These are phyloP conservation scores for Cheilosia vulpina DNA, from an alignment of 2,888 invertebrate species.

Conservation along the genomic window DNA sequence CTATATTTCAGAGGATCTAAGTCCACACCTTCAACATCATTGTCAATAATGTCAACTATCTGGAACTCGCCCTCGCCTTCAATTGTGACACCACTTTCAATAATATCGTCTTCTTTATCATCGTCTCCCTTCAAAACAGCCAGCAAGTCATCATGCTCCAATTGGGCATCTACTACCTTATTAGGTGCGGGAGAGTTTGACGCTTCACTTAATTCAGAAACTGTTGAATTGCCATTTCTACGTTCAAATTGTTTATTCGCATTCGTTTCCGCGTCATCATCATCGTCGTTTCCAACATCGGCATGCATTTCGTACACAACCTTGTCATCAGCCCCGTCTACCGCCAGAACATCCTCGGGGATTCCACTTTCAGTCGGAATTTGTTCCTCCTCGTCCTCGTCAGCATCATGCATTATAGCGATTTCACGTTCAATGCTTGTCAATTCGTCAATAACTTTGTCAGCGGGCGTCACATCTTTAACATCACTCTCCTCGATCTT, in stretches of 20 bases:
- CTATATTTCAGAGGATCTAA: constrained; percentile 48
- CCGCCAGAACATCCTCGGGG: constrained; percentile 5
- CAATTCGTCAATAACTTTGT: constrained; percentile 78
- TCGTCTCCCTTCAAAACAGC: constrained; percentile 85
- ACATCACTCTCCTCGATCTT: neutral
- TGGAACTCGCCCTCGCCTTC: constrained; percentile 82
- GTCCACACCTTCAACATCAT: constrained; percentile 76
- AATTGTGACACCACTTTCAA: constrained; percentile 79
- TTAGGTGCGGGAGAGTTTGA: constrained; percentile 17
- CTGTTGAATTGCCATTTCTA: constrained; percentile 45
- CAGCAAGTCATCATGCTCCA: constrained; percentile 83
- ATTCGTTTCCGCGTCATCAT: neutral
- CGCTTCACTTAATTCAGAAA: constrained; percentile 33
- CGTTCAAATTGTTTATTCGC: constrained; percentile 16
- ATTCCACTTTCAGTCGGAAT: constrained; percentile 31
- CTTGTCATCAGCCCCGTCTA: constrained; percentile 24
- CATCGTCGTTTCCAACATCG: neutral
- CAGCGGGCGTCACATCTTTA: neutral
- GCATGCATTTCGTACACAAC: constrained; percentile 1
- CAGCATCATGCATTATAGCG: constrained; percentile 80
- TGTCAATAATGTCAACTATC: constrained; percentile 81
- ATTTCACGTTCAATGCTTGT: constrained; percentile 81
- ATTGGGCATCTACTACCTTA: constrained; percentile 47
- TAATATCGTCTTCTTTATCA: constrained; percentile 84
- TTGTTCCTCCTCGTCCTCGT: constrained; percentile 37